Conservation (phyloP, 1,140 invertebrate species). For the Drosophila trapezifrons region DNA sequence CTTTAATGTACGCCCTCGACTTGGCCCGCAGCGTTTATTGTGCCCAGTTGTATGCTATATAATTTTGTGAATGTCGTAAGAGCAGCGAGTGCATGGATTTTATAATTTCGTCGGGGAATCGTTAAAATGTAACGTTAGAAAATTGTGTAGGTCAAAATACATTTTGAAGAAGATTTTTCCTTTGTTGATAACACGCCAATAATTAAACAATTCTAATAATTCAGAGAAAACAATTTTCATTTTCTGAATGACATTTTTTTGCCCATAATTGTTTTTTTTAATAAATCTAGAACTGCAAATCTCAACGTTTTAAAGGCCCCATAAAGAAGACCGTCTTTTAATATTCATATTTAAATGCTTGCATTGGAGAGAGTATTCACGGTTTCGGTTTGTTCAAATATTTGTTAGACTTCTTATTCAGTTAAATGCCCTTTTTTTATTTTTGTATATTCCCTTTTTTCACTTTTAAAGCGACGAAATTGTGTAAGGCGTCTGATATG, state of each 20-base stretch:
- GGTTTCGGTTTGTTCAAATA: slow-evolving; percentile 5
- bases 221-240: too few species aligned
- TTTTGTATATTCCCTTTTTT: slow-evolving; percentile 4
- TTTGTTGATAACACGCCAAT: too few species aligned
- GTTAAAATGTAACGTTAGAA: slow-evolving; percentile 5
- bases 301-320: neutral
- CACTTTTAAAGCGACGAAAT: slow-evolving; percentile 62
- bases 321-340: too few species aligned
- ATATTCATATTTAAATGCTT: neutral
- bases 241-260: too few species aligned
- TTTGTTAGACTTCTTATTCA: slow-evolving; percentile 24
- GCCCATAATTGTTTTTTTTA: too few species aligned
- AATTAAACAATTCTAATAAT: too few species aligned
- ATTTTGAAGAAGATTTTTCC: too few species aligned
- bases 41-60: slow-evolving; percentile 60
- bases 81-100: neutral
- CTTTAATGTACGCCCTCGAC: slow-evolving; percentile 61
- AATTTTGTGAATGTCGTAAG: slow-evolving; percentile 27
- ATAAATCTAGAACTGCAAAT: neutral
- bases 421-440: slow-evolving; percentile 11
- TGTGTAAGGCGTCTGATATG: slow-evolving; percentile 58
- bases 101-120: neutral
- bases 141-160: neutral
- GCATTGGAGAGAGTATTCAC: slow-evolving; percentile 7
- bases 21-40: slow-evolving; percentile 43